These are phyloP conservation scores for Drosophila histrio DNA, from an alignment of 2,888 invertebrate genomes.

Conservation along the genomic window DNA sequence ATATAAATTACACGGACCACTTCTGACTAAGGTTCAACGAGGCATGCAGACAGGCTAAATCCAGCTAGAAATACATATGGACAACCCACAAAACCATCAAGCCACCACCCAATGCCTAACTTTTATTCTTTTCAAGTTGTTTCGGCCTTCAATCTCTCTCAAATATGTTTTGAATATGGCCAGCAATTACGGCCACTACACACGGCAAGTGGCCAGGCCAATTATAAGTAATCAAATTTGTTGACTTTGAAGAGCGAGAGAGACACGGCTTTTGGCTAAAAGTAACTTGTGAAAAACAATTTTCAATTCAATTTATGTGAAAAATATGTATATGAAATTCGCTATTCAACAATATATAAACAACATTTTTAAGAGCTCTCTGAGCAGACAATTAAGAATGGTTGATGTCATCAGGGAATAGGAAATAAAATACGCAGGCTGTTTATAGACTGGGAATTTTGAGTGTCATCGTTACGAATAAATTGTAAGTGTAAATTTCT, in stretches of 20 bases:
- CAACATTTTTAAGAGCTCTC: conserved; percentile 7
- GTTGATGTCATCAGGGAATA: conserved; percentile 10
- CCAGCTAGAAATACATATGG: conserved; percentile 24
- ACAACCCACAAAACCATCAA: conserved; percentile 3
- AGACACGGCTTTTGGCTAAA: not conserved
- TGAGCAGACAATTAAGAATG: not conserved
- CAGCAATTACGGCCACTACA: conserved; percentile 53
- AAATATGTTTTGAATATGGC: conserved; percentile 60
- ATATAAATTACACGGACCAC: conserved; percentile 72
- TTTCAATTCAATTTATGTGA: conserved; percentile 9
- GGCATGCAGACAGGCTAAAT: conserved; percentile 36
- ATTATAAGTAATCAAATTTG: conserved; percentile 35
- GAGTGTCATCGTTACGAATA: not conserved
- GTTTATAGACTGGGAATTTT: not conserved
- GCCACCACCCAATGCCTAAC: not conserved
- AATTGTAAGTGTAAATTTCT: not conserved
- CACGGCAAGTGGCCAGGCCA: conserved; percentile 42
- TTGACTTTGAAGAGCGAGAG: conserved; percentile 25
- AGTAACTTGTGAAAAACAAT: conserved; percentile 8
- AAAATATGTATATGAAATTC: conserved; percentile 10
- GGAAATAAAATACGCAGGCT: not conserved
- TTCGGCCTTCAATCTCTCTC: conserved; percentile 25
- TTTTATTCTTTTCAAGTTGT: conserved; percentile 11
- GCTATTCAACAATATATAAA: conserved; percentile 23
- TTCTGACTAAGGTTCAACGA: conserved; percentile 70